Percentiles rank a stretch among this genome's conserved stretches.
phyloP scores from a whole-genome alignment of 2,797 vertebrate genomes.

The Peromyscus nudipes region DNA sequence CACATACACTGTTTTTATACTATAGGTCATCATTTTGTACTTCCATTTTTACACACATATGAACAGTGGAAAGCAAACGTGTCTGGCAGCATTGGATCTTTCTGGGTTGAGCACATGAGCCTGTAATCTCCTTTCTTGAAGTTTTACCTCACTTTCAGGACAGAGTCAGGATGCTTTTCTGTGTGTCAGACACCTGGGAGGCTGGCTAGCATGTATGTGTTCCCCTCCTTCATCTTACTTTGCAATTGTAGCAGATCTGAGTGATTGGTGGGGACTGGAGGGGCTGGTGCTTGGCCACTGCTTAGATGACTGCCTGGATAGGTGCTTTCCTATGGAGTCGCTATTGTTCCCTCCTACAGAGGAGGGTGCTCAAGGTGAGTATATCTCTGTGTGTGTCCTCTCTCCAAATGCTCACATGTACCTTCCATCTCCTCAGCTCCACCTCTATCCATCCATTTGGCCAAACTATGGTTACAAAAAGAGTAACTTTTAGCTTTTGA shows the following conservation, averaged over 20 bases:
- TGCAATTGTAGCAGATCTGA: neutral
- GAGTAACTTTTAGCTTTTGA: neutral
- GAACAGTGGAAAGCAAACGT: fast-evolving
- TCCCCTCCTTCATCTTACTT: fast-evolving
- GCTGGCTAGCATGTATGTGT: fast-evolving
- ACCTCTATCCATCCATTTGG: fast-evolving
- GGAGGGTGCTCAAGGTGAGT: neutral
- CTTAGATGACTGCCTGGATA: neutral
- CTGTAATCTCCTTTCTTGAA: neutral
- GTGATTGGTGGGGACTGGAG: fast-evolving
- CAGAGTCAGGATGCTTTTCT: fast-evolving
- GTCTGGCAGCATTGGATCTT: fast-evolving
- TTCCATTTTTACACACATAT: too few relatives aligned
- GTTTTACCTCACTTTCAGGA: fast-evolving
- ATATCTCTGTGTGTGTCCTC: neutral
- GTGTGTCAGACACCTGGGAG: fast-evolving
- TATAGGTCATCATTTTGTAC: neutral
- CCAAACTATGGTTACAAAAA: too few relatives aligned
- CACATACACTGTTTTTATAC: neutral
- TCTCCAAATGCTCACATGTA: fast-evolving
- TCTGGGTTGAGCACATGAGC: neutral
- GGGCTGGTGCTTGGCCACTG: too few relatives aligned
- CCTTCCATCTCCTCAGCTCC: too few relatives aligned
- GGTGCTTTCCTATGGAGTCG: neutral
- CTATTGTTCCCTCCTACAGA: neutral